Evolutionary conservation across 2,113 vertebrate species (phyloP), one percentile per base, ranked within the genome.

Genomic region (Stercorarius parasiticus): DNA sequence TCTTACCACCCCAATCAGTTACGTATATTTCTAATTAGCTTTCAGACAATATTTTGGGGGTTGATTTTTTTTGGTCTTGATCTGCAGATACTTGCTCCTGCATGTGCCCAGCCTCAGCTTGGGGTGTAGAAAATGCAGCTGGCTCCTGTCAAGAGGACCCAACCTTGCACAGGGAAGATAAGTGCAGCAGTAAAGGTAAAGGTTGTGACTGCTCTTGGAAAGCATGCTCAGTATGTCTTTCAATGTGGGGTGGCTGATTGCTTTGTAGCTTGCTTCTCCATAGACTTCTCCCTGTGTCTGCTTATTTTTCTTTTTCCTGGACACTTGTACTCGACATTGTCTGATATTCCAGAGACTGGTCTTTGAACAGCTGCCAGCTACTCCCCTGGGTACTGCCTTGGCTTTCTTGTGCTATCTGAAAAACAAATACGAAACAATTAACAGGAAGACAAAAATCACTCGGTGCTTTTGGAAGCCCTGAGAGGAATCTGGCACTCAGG

Each of bases 341-440:
- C 95, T 96, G 88, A 93, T 96, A 96, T 96, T 97, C 86, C 66
- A 97, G 96, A 93, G 93, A 88, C 78, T 18, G 32, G 71, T 97
- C 87, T 95, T 96, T 95, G 97, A 98, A 97, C 96, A 82, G 84
- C 88, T 91, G 95, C 96, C 97, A 98, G 95, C 70, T 94, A 47
- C 89, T 97, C 93, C 94, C 97, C 92, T 95, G 97, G 94, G 93
- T 93, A 96, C 94, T 90, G 94, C 96, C 80, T 95, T 94, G 92
- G 92, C 91, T 97, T 97, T 97, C 97, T 96, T 92, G 88, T 52
- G 19, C 92, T 95, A 52, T 93, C 85, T 97, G 95, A 93, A 97
- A 98, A 98, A 95, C 92, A 98, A 98, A 97, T 96, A 96, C 8
- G 74, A 97, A 97, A 97, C 95, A 96, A 97, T 97, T 97, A 97